Percentiles rank a stretch among this genome's conserved stretches.
Evolutionary conservation across 2,888 invertebrate genomes (phyloP).

Genomic region (Lomographa bimaculata): DNA sequence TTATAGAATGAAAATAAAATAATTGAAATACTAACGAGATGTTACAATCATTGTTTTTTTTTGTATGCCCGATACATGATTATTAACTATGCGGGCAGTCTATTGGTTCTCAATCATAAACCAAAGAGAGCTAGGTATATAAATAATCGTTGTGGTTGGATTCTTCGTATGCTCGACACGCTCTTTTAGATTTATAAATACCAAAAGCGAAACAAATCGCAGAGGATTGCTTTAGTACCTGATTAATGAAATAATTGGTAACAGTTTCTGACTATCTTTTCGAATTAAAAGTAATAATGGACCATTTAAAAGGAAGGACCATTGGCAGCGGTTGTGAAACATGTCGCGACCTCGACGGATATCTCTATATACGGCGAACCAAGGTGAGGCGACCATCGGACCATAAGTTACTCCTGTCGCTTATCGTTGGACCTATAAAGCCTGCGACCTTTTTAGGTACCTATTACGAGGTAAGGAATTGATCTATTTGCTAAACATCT

Average conservation of each 20-base stretch:
- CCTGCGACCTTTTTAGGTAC: conserved; percentile 34
- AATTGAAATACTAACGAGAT: too few species aligned
- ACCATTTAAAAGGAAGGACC: conserved; percentile 57
- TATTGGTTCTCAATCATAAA: too few species aligned
- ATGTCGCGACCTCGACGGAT: conserved; percentile 68
- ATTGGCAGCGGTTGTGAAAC: conserved; percentile 59
- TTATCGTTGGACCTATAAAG: conserved; percentile 39
- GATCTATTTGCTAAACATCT: conserved; percentile 23
- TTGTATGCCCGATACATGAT: too few species aligned
- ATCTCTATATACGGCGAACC: conserved; percentile 69
- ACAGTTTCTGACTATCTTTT: conserved; percentile 33
- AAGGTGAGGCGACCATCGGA: conserved; percentile 69
- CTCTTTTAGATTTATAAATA: too few species aligned
- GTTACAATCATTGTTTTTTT: too few species aligned
- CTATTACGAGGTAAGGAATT: conserved; percentile 26
- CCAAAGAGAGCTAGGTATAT: too few species aligned
- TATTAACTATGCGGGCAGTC: too few species aligned
- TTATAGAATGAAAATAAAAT: too few species aligned
- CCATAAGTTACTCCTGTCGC: conserved; percentile 56
- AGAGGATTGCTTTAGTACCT: too few species aligned
- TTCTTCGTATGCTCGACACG: too few species aligned
- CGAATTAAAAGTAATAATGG: conserved; percentile 49
- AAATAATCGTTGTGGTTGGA: too few species aligned
- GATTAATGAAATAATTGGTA: conserved; percentile 1
- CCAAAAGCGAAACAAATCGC: too few species aligned